phyloP scores from a whole-genome alignment of 23 tunicate genomes.

The Diplosoma virens region DNA sequence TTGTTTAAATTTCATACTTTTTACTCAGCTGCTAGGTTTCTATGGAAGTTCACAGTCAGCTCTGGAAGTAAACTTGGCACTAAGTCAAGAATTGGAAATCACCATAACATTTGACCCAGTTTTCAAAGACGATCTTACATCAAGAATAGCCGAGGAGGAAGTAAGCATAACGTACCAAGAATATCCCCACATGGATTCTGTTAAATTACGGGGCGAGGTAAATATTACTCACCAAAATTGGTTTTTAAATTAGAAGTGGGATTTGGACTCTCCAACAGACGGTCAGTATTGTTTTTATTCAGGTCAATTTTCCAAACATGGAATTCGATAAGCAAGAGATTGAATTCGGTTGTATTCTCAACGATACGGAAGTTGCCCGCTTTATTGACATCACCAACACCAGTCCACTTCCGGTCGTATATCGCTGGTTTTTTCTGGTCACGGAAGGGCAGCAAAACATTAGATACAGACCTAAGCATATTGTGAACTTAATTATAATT shows the following conservation, averaged over 20 bases:
- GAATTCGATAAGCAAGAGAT: conserved; percentile 70
- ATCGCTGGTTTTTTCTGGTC: conserved; percentile 91
- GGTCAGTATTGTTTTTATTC: too few species aligned
- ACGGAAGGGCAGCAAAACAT: conserved; percentile 90
- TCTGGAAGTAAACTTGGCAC: conserved; percentile 47
- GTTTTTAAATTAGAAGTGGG: too few species aligned
- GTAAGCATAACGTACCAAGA: conserved; percentile 79
- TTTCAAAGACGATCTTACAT: conserved; percentile 73
- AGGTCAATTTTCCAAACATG: conserved; percentile 97
- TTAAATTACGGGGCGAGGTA: conserved; percentile 81
- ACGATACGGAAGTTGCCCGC: conserved; percentile 92
- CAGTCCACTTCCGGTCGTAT: conserved; percentile 83
- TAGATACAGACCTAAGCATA: too few species aligned
- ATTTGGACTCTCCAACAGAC: too few species aligned
- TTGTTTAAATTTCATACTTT: too few species aligned
- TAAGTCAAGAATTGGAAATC: conserved; percentile 63
- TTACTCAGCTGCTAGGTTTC: conserved; percentile 78
- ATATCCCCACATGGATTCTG: conserved; percentile 79
- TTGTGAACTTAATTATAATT: too few species aligned
- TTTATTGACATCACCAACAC: conserved; percentile 81
- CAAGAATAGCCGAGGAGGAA: conserved; percentile 73
- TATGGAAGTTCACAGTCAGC: conserved; percentile 63
- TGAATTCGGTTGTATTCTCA: conserved; percentile 94
- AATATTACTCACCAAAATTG: not conserved
- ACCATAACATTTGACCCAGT: conserved; percentile 86